A percentile compares a stretch with the other conserved stretches of the same genome.
Conservation (phyloP, 1,140 invertebrate species). For the Halesus radiatus region DNA sequence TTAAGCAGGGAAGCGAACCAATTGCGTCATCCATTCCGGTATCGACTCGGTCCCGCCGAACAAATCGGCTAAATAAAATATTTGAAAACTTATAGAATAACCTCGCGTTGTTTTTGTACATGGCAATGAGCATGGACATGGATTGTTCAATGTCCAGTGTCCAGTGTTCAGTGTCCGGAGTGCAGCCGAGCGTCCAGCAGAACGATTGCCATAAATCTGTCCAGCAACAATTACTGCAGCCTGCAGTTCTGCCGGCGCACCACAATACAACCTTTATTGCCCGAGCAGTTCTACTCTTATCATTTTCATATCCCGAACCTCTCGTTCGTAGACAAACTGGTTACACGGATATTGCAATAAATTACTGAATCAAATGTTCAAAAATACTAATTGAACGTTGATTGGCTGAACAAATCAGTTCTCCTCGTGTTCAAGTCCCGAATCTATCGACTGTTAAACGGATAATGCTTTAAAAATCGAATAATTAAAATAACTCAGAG, state of each 20-base stretch:
- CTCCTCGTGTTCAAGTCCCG: no score
- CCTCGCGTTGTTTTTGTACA: not conserved
- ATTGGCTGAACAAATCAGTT: no score
- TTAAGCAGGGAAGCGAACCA: not conserved
- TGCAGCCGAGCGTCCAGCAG: not conserved
- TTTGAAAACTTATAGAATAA: not conserved
- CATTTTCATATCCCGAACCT: no score
- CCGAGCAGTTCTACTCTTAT: no score
- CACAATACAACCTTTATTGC: not conserved
- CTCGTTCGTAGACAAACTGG: no score
- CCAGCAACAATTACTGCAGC: conserved; percentile 21
- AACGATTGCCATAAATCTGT: conserved; percentile 10
- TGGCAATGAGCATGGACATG: not conserved
- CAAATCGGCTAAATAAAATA: conserved; percentile 7
- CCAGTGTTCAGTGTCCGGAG: not conserved
- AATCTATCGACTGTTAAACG: no score
- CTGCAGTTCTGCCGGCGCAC: not conserved
- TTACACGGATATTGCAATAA: no score
- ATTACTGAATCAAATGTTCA: no score
- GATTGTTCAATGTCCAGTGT: not conserved
- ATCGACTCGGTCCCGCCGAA: not conserved
- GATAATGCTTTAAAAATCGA: no score
- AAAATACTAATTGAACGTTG: no score
- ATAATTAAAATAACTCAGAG: no score
- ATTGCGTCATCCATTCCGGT: not conserved